These are phyloP conservation scores for Muscidifurax raptorellus DNA, from an alignment of 1,140 invertebrate species.

Conservation along the genomic window DNA sequence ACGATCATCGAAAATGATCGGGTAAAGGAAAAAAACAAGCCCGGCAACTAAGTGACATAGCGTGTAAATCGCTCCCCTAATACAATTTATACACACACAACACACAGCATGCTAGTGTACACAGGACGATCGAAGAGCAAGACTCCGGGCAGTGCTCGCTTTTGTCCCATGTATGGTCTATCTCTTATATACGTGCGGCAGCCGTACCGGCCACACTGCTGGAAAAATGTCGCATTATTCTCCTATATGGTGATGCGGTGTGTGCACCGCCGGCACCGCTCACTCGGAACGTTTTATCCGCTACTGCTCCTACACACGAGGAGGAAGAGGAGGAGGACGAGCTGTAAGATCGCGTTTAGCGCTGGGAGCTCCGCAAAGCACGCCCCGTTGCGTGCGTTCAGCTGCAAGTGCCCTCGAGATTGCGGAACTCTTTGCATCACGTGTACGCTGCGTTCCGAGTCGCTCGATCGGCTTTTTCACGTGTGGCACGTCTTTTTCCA, in stretches of 20 bases:
- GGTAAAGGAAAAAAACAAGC: not conserved
- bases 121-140: not conserved
- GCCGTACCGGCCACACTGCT: conserved; percentile 41
- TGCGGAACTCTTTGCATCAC: not conserved
- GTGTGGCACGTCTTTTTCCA: not conserved
- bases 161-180: conserved; percentile 68
- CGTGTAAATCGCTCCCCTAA: not conserved
- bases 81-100: too few species aligned
- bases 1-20: not conserved
- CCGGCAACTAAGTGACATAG: not conserved
- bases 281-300: not conserved
- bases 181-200: conserved; percentile 57
- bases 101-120: too few species aligned
- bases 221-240: conserved; percentile 71
- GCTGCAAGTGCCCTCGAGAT: not conserved
- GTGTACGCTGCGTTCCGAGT: not conserved
- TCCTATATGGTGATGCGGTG: conserved; percentile 70
- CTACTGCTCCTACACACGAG: not conserved
- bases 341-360: conserved; percentile 17
- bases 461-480: not conserved
- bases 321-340: not conserved
- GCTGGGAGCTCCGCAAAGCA: not conserved
- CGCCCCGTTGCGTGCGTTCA: conserved; percentile 22
- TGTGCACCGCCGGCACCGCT: conserved; percentile 35
- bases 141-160: not conserved